Percentiles rank a stretch among this genome's conserved stretches.
These are phyloP conservation scores for Himalopsyche anomala DNA, from an alignment of 2,888 invertebrate species.

Conservation along the genomic window DNA sequence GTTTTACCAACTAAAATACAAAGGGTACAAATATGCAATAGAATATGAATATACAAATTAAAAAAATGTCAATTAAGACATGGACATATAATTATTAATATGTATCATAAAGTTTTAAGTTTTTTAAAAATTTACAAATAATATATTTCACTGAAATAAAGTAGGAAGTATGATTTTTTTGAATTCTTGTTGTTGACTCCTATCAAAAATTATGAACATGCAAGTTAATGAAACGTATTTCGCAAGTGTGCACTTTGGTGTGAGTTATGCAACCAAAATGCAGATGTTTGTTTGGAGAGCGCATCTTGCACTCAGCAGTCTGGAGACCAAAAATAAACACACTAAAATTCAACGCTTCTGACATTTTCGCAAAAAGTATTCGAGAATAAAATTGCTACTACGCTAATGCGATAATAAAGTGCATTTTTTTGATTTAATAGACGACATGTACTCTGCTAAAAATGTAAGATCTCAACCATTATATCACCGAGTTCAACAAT, in stretches of 20 bases:
- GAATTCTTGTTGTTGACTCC: neutral
- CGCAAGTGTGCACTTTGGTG: conserved; percentile 35
- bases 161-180: too few species aligned
- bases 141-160: too few species aligned
- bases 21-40: too few species aligned
- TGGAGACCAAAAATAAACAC: conserved; percentile 32
- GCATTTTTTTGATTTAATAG: conserved; percentile 10
- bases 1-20: too few species aligned
- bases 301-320: conserved; percentile 43
- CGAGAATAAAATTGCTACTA: conserved; percentile 24
- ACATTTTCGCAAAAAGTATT: conserved; percentile 31
- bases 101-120: too few species aligned
- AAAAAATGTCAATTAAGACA: too few species aligned
- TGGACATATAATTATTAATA: too few species aligned
- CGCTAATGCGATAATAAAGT: conserved; percentile 40
- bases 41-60: too few species aligned
- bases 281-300: conserved; percentile 37
- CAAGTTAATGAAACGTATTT: conserved; percentile 38
- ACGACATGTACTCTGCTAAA: conserved; percentile 4
- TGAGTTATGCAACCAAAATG: conserved; percentile 38
- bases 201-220: conserved; percentile 4
- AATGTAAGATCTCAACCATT: neutral
- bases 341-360: conserved; percentile 25
- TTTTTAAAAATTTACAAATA: too few species aligned
- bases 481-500: neutral